Base-by-base conservation (phyloP, 1,140 invertebrate species). In the Aphelinus certus region DNA sequence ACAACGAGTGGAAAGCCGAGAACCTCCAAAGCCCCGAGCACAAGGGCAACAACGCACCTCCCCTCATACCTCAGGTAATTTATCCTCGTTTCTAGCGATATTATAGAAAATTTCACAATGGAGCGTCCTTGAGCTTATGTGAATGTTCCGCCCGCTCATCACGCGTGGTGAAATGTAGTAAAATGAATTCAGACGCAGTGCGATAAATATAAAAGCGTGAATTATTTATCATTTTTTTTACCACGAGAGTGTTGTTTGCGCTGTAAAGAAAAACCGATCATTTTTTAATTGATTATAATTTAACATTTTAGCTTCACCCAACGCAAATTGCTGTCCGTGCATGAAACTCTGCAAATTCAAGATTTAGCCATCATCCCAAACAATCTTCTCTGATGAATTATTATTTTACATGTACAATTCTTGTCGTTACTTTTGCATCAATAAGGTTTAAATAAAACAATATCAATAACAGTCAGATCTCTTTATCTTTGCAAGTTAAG, bases 1-100 rank as follows among this genome's bases (percentile, higher is more conserved):
- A 97, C 84, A 96, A 97, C 84, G 95, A 97, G 84, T 95, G 95
- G 94, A 95, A 95, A 83, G 94, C 93, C 68, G 95, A 96, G 75
- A 91, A 92, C 78, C 82, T 92, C 47, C 91, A 92, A 75, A 93
- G 92, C 82, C 93, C 92, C 0, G 92, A 93, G 78, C 92, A 93
- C 81, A 90, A 90, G 79, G 86, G 83, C 5, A 78, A 55, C 9
- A 82, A 80, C 63, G 73, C 77, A 45, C 76, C 84, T 10, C 75
- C 80, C 6, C 74, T 84, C 65, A 70, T 85, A 75, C 81, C 83
- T 49, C 85, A 87, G 81, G 87, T 88, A 81, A 77, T 42, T 46
- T 68, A 1, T 68, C 58, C 7, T 53, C n/a, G 26, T 55, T 55
- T 45, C 3, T 10, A 58, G 56, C 26, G 26, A 26, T 26, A 26